A percentile compares a stretch with the other conserved stretches of the same genome.
These are phyloP conservation scores for Calyptommatus sinebrachiatus DNA, from an alignment of 2,113 vertebrate species.

Conservation along the genomic window DNA sequence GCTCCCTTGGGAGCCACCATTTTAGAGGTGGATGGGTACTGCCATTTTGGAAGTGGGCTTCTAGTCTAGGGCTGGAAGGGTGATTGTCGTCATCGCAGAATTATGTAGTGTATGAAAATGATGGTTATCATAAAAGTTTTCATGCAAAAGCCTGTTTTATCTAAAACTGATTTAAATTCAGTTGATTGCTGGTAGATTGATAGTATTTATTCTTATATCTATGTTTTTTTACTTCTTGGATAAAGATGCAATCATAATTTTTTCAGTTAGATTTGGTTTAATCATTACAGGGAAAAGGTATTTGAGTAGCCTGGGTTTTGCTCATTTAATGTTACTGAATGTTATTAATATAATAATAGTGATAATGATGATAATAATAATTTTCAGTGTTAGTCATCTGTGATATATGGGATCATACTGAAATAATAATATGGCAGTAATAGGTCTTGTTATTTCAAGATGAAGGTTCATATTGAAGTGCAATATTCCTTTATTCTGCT, in stretches of 20 bases:
- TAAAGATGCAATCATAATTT: background rate
- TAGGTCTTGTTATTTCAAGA: too few species aligned
- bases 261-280: background rate
- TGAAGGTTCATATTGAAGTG: background rate
- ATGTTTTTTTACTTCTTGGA: too few species aligned
- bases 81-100: too few species aligned
- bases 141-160: background rate
- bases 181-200: background rate
- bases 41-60: too few species aligned
- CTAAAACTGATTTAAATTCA: background rate
- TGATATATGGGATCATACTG: background rate
- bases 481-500: background rate
- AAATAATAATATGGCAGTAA: background rate
- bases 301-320: background rate
- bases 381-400: background rate
- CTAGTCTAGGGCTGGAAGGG: too few species aligned
- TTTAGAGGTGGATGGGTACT: too few species aligned
- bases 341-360: too few species aligned
- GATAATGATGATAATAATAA: too few species aligned
- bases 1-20: too few species aligned
- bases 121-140: background rate
- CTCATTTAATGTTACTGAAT: background rate
- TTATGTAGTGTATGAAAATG: too few species aligned
- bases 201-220: background rate
- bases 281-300: background rate